A percentile compares a stretch with the other conserved stretches of the same genome.
phyloP scores from a whole-genome alignment of 2,113 vertebrate genomes.

The Brachyhypopomus occidentalis region DNA sequence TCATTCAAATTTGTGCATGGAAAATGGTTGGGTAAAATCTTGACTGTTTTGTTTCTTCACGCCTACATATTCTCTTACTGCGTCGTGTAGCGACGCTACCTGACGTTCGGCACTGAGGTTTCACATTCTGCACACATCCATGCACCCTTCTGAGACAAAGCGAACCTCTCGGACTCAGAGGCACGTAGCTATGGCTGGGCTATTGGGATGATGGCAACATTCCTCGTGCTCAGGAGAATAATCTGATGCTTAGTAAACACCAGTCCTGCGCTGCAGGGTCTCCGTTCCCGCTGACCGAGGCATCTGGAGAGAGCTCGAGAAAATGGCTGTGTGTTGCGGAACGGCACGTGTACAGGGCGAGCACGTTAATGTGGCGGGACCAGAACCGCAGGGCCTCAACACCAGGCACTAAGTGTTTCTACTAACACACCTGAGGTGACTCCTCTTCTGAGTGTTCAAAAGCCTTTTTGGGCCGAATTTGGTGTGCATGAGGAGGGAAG shows the following conservation, averaged over 20 bases:
- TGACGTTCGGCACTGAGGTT: too few species aligned
- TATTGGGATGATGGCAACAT: neutral
- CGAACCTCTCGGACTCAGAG: neutral
- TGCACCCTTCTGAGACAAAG: too few species aligned
- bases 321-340: conserved; percentile 3
- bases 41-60: neutral
- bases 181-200: neutral
- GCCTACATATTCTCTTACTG: too few species aligned
- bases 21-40: neutral
- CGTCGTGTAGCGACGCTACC: too few species aligned
- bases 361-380: neutral
- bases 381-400: neutral
- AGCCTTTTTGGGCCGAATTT: too few species aligned
- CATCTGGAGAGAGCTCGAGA: neutral
- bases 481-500: too few species aligned
- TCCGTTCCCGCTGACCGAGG: conserved; percentile 15
- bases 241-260: conserved; percentile 45
- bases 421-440: neutral
- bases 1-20: neutral
- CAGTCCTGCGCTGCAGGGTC: neutral
- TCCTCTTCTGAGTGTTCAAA: too few species aligned
- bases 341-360: neutral
- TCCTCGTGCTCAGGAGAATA: conserved; percentile 50
- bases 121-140: too few species aligned
- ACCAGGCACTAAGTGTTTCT: neutral